phyloP scores from a whole-genome alignment of 1,140 invertebrate species.

The Cydia splendana region DNA sequence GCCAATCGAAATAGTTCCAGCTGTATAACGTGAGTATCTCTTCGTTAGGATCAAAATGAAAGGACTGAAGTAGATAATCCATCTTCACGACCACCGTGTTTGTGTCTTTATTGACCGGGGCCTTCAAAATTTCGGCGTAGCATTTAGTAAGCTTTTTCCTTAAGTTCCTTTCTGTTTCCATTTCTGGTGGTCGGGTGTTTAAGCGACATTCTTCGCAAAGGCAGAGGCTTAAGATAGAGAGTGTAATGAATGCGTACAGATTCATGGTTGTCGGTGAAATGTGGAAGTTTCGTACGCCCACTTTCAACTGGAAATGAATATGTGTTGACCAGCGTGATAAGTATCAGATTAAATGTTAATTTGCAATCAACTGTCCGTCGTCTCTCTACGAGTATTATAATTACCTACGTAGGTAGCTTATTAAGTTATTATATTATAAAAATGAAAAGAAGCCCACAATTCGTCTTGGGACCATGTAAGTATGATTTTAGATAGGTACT shows the following conservation, averaged over 20 bases:
- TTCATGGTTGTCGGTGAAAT: background rate
- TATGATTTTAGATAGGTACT: no score
- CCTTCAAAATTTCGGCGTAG: background rate
- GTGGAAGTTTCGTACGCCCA: background rate
- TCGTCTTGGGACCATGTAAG: background rate
- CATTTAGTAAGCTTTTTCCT: background rate
- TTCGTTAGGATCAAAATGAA: background rate
- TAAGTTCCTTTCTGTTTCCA: background rate
- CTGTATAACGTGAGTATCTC: background rate
- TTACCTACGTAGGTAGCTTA: background rate
- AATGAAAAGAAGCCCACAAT: no score
- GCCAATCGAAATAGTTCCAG: slow-evolving; percentile 5
- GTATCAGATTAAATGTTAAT: background rate
- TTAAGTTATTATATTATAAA: no score
- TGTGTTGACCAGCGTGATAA: background rate
- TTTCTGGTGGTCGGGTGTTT: background rate
- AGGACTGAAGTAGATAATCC: background rate
- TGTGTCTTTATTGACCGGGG: background rate
- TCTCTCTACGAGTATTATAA: background rate
- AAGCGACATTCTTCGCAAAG: background rate
- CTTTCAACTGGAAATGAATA: background rate
- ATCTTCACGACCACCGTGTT: background rate
- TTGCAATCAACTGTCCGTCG: background rate
- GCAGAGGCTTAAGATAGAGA: background rate
- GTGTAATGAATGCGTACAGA: background rate